phyloP scores from a whole-genome alignment of 2,888 invertebrate species.

The Fragum fragum region DNA sequence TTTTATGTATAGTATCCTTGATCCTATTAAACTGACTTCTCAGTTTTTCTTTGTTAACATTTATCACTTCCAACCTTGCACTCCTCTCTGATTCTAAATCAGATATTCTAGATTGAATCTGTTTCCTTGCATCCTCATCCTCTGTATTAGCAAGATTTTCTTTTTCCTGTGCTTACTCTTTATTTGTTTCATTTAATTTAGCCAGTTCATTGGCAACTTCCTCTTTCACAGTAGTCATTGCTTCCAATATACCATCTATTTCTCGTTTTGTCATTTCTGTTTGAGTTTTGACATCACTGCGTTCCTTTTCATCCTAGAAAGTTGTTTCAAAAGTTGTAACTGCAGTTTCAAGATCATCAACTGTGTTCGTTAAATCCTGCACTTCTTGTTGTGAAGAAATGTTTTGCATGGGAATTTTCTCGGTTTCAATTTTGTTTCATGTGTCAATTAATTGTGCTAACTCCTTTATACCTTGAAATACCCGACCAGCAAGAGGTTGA shows the following conservation, averaged over 20 bases:
- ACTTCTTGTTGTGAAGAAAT: constrained; percentile 44
- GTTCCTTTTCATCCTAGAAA: constrained; percentile 15
- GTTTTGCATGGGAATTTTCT: constrained; percentile 41
- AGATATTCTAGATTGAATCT: constrained; percentile 29
- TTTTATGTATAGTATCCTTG: constrained; percentile 40
- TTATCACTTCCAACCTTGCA: constrained; percentile 47
- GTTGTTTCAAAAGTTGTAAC: constrained; percentile 39
- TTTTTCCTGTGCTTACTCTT: constrained; percentile 40
- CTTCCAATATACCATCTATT: constrained; percentile 41
- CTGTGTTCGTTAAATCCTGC: constrained; percentile 34
- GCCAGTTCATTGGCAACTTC: constrained; percentile 46
- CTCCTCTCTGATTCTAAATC: constrained; percentile 47
- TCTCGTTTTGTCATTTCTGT: too few relatives aligned
- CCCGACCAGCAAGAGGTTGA: constrained; percentile 30
- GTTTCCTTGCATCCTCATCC: constrained; percentile 30
- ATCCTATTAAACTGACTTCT: constrained; percentile 48
- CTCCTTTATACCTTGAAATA: constrained; percentile 36
- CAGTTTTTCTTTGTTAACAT: constrained; percentile 41
- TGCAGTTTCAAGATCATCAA: constrained; percentile 38
- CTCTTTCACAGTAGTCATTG: constrained; percentile 50
- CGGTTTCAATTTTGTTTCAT: constrained; percentile 18
- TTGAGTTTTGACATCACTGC: constrained; percentile 24
- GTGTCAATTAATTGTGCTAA: constrained; percentile 25
- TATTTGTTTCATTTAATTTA: constrained; percentile 39
- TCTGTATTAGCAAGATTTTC: constrained; percentile 32